Base-by-base conservation (phyloP, 2,888 invertebrate species). In the Clunio marinus region DNA sequence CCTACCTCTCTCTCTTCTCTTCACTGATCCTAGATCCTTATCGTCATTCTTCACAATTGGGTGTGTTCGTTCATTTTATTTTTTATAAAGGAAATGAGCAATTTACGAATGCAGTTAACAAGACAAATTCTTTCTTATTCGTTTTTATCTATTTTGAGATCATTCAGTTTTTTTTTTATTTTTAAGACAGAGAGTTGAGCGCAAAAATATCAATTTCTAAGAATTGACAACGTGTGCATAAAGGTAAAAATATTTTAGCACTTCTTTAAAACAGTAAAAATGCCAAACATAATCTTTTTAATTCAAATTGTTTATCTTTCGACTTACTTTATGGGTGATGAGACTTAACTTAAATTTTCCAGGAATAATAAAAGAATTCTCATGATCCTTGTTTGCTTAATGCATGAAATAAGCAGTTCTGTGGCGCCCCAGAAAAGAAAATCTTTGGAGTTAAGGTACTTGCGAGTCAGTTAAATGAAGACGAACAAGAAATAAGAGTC, bases 51-150 rank as follows among this genome's bases (percentile, higher is more conserved):
- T 27, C 57, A 27, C 27, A 57, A 57, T 57, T 57, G 57, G 51
- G 57, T 25, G 57, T 57, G 57, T 57, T 51, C 22, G 51, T n/a
- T n/a, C n/a, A n/a, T n/a, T n/a, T n/a, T n/a, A 13, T 13, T 60
- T 62, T 55, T 28, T 66, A 46, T 45, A 35, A 66, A 66, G 66
- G 66, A 66, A 66, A 66, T 66, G 66, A 55, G 66, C 55, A 59
- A 59, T 59, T 59, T 59, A 59, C 15, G 20, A 59, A 32, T 5
- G 3, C 58, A 17, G 28, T 3, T 41, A 62, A 24, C 22, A 46
- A 65, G 51, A n/a, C 5, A 24, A 10, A 25, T 32, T 57, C 25
- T n/a, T 7, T 15, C 10, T 27, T n/a, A n/a, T n/a, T n/a, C n/a
- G n/a, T n/a, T n/a, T 57, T 66, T 66, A 66, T 66, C 66, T 66